Conservation (phyloP, 2,888 invertebrate genomes). For the Liposcelis brunnea region DNA sequence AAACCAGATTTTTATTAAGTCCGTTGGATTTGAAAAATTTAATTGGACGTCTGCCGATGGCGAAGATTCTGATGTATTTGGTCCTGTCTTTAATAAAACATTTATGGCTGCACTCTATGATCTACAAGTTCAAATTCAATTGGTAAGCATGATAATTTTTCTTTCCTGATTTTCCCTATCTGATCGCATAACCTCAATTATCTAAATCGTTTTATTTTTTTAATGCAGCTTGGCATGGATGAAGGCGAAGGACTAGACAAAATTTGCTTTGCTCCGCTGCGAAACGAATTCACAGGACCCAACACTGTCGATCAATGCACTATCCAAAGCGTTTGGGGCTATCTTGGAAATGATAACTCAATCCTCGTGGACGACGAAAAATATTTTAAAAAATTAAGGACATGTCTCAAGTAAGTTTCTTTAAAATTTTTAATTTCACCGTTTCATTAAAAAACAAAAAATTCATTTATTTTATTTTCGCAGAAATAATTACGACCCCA, state of each 20-base stretch:
- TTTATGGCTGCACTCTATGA: constrained; percentile 56
- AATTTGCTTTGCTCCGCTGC: constrained; percentile 74
- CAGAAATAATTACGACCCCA: constrained; percentile 36
- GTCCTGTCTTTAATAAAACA: constrained; percentile 60
- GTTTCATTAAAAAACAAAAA: no score
- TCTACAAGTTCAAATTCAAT: constrained; percentile 46
- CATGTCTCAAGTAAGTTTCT: background rate
- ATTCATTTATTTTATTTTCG: constrained; percentile 5
- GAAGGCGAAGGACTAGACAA: constrained; percentile 38
- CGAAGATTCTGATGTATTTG: constrained; percentile 35
- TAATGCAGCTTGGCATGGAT: constrained; percentile 30
- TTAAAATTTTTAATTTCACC: no score
- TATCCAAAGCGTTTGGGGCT: constrained; percentile 65
- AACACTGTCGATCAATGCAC: constrained; percentile 47
- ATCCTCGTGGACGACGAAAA: background rate
- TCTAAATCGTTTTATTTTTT: background rate
- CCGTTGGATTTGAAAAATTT: constrained; percentile 36
- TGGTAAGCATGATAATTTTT: constrained; percentile 26
- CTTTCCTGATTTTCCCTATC: no score
- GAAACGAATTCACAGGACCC: constrained; percentile 40
- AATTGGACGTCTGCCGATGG: constrained; percentile 15
- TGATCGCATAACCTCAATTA: no score
- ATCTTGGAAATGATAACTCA: constrained; percentile 43
- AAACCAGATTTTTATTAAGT: constrained; percentile 70
- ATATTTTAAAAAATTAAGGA: background rate